Base-by-base conservation (phyloP, 2,797 vertebrate species). In the Enteromius unitaeniatus region DNA sequence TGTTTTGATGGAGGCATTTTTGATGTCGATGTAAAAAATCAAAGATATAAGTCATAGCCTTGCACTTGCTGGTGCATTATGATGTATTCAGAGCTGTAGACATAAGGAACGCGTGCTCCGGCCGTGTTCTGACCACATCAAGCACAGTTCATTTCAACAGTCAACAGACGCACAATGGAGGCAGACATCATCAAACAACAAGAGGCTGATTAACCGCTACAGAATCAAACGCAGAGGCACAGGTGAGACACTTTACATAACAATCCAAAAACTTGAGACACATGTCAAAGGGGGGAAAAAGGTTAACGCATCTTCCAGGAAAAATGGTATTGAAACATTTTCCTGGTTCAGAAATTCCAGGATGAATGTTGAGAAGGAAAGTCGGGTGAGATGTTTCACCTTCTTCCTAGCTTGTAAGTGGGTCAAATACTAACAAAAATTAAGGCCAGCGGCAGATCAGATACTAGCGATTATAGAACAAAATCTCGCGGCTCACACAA, bases 81-180 rank as follows among this genome's bases (percentile, higher is more conserved):
- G 17, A 73, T 64, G 53, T 31, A 55, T 68, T 72, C 34, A 67
- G 77, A 82, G 85, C 88, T 87, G 85, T 85, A 89, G 78, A 88
- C 88, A 90, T 89, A 85, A 88, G 91, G 88, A 88, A 87, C 86
- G 82, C 85, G 65, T 83, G 89, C 86, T 84, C 88, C 79, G 85
- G 85, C 84, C 68, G 37, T 73, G 70, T 69, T 79, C 78, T 76
- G 79, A 86, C 92, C 92, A 95, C 95, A 95, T 96, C 95, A 96
- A 95, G 94, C 93, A 78, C 83, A 75, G 90, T 89, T 86, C 82
- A 91, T 90, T 93, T 87, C 89, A 91, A 88, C 90, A 85, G 92
- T 86, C 89, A 92, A 89, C 90, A 90, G 84, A 89, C 88, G 91
- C 88, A 87, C 89, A 88, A 92, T 94, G 89, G 87, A 91, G 91